phyloP scores from a whole-genome alignment of 2,888 invertebrate genomes.

The Oligia strigilis region DNA sequence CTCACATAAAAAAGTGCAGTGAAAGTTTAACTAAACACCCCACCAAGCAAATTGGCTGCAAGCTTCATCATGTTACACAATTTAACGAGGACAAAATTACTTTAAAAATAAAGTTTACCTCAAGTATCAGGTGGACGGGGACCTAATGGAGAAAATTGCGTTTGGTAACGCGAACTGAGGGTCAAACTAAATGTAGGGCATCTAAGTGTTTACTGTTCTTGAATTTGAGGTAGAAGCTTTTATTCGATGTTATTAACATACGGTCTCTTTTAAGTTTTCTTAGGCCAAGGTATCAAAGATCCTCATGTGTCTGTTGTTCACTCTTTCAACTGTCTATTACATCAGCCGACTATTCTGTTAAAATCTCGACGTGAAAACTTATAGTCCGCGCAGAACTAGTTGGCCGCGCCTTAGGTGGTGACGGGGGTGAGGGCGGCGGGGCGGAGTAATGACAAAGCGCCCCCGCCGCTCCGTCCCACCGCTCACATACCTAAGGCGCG shows the following conservation, averaged over 20 bases:
- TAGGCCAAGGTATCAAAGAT: not conserved
- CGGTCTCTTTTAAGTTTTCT: not conserved
- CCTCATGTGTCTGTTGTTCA: not conserved
- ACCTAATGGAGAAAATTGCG: conserved; percentile 26
- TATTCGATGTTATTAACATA: not conserved
- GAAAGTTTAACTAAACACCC: not conserved
- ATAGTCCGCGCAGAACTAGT: no score
- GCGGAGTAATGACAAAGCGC: no score
- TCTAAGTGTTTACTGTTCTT: not conserved
- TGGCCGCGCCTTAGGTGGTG: no score
- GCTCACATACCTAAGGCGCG: no score
- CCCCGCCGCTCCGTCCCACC: no score
- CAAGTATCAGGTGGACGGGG: conserved; percentile 7
- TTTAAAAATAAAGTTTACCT: conserved; percentile 23
- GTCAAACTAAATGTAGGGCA: conserved; percentile 3
- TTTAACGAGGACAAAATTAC: not conserved
- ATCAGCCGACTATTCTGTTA: not conserved
- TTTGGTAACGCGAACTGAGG: conserved; percentile 12
- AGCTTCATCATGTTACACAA: not conserved
- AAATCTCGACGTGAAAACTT: no score
- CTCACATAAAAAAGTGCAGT: no score
- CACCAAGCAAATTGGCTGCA: not conserved
- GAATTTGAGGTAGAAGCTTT: not conserved
- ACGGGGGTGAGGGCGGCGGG: no score
- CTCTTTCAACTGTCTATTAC: not conserved